Base-by-base conservation (phyloP, 1,140 invertebrate genomes). In the Rhizoglyphus robini region DNA sequence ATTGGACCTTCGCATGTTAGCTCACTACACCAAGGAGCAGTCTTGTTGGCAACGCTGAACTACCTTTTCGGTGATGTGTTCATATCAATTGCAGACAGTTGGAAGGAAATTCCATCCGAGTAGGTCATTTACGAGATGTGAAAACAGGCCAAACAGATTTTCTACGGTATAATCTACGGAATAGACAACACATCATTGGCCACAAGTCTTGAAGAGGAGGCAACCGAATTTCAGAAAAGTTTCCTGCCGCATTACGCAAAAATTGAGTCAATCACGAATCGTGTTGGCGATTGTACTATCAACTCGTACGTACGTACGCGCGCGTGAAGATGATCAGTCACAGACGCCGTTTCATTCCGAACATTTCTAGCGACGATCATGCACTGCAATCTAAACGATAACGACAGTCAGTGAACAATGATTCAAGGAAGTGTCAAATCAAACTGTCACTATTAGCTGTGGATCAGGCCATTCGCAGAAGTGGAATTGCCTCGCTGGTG, bases 151-250 rank as follows among this genome's bases (percentile, higher is more conserved):
- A 96, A 97, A 76, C 74, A 78, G 78, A 82, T 98, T n/a, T 95
- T 90, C 71, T 99, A 98, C 78, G 95, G 90, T 8, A 91, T 99
- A 69, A 86, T 99, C 57, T 98, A 98, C 76, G 95, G 95, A n/a
- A 97, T 97, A 83, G 90, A 93, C 13, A 79, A 83, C 15, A 88
- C 85, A 72, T 81, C 87, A 0, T 78, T 99, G n/a, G 82, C 85
- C 0, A 85, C 92, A 66, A 82, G 85, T 62, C 76, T 98, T 23
- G 83, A 90, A 75, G 76, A 83, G 54, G 87, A 94, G 71, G 93
- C 94, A 0, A 78, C 78, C 2, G 76, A 82, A 36, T 87, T 96
- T 75, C 84, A 88, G 69, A 83, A 86, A 65, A 81, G 82, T 3
- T 99, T 99, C 74, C 30, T 67, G 36, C 32, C 63, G 25, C 61